Conservation (phyloP, 1,140 invertebrate species). For the Pseudomyrmex sp. region DNA sequence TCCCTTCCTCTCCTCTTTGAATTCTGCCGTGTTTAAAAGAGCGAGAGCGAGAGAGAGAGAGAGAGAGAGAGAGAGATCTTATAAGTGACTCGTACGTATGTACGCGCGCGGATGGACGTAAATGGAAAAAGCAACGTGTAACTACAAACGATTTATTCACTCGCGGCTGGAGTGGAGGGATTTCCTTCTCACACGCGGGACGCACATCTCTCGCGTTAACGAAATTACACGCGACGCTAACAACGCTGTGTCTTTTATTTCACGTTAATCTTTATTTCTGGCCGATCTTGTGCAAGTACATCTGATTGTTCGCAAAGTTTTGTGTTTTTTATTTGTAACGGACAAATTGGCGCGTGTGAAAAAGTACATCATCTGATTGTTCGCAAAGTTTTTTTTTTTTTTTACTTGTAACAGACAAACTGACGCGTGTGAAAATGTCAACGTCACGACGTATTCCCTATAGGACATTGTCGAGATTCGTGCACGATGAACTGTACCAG, state of each 20-base stretch:
- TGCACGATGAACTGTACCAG: neutral
- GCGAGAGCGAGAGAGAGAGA: slow-evolving; percentile 59
- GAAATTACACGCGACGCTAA: slow-evolving; percentile 9
- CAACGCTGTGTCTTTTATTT: too few species aligned
- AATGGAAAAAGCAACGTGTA: slow-evolving; percentile 27
- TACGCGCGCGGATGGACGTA: slow-evolving; percentile 1
- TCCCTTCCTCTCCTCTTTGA: slow-evolving; percentile 50
- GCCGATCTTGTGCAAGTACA: neutral
- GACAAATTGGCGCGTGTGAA: neutral
- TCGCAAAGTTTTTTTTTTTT: neutral
- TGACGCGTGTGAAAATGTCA: neutral
- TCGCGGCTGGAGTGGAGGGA: neutral
- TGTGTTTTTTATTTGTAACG: neutral
- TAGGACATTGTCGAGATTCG: neutral
- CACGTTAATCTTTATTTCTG: neutral
- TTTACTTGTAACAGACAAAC: neutral
- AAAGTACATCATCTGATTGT: neutral
- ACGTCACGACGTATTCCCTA: neutral
- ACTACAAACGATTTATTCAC: slow-evolving; percentile 44
- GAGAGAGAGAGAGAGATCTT: neutral
- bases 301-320: neutral
- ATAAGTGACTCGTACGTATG: slow-evolving; percentile 16
- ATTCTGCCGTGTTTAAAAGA: slow-evolving; percentile 76
- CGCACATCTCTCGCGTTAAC: slow-evolving; percentile 8
- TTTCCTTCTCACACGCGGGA: neutral